Conservation (phyloP, 2,113 vertebrate species). For the Kryptolebias marmoratus region DNA sequence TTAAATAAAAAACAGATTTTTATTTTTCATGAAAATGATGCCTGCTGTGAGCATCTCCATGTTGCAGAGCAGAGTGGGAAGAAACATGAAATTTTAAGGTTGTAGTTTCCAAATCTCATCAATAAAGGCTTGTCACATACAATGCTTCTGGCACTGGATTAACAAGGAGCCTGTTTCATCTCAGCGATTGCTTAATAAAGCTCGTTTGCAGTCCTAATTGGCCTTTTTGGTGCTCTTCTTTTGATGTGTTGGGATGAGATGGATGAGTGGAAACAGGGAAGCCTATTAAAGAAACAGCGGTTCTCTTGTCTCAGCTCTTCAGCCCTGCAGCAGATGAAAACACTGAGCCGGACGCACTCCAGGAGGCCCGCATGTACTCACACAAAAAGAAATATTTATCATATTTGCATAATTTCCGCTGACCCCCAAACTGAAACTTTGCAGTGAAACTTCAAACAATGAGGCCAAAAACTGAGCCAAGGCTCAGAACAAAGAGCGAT, state of each 20-base stretch:
- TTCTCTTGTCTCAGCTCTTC: conserved; percentile 37
- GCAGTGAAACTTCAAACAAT: conserved; percentile 44
- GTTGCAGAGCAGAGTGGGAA: background rate
- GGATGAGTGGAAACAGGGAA: conserved; percentile 51
- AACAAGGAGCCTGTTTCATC: conserved; percentile 40
- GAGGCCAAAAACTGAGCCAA: conserved; percentile 17
- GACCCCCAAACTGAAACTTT: conserved; percentile 23
- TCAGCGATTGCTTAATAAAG: conserved; percentile 57
- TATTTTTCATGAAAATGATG: conserved; percentile 4
- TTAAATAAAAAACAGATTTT: conserved; percentile 20
- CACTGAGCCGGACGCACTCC: conserved; percentile 16
- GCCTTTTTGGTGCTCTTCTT: conserved; percentile 67
- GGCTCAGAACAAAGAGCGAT: conserved; percentile 30
- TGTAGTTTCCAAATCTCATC: conserved; percentile 26
- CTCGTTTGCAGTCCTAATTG: conserved; percentile 70
- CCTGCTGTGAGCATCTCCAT: background rate
- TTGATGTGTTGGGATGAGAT: conserved; percentile 65
- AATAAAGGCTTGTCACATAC: conserved; percentile 6
- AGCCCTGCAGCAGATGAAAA: conserved; percentile 51
- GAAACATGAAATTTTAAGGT: conserved; percentile 24
- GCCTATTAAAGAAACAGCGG: conserved; percentile 49
- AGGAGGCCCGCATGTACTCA: conserved; percentile 25
- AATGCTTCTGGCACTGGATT: conserved; percentile 54
- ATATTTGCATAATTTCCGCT: conserved; percentile 20
- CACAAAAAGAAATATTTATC: conserved; percentile 21